Base-by-base conservation (phyloP, 2,888 invertebrate species). In the Polyommatus icarus region DNA sequence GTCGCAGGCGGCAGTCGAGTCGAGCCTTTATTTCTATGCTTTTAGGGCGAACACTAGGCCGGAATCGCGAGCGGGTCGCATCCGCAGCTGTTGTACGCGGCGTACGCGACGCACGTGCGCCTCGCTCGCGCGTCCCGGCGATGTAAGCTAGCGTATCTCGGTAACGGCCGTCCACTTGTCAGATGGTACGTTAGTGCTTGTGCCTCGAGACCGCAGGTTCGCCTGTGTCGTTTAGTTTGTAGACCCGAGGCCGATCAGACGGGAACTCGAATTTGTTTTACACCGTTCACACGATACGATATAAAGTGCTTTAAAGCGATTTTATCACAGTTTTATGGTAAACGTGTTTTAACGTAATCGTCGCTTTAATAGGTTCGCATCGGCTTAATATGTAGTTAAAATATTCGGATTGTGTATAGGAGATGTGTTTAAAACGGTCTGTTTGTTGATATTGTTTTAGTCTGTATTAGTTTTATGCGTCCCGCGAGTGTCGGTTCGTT, bases 1-100 rank as follows among this genome's bases (percentile, higher is more conserved):
- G 92, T 92, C 92, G 91, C 90, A 87, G 87, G 84, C 86, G 87
- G 86, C 87, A 87, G 83, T 88, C 89, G 88, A 88, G 89, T 87
- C 90, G 86, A 87, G 86, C 85, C 87, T 85, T 83, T 79, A 84
- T 84, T 85, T 88, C 86, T 84, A 86, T 86, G 88, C 88, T 88
- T 88, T 86, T 89, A 90, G 89, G 88, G 89, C 89, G 87, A 86
- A 89, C 89, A 88, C 87, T 86, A 84, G 80, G 12, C 67, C 29
- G 29, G 18, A 32, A 61, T 20, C 61, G 12, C 29, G 5, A 67
- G 67, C 15, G 29, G 8, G 67, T n/a, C 61, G 24, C 12, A 59
- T n/a, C 61, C 24, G 29, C 10, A 12, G 12, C 12, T 15, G 67
- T 1, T 15, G 15, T 24, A 67, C 67, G 67, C 20, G 6, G 67